Conservation (phyloP, 2,797 vertebrate species). For the Sternarchorhynchus goeldii region DNA sequence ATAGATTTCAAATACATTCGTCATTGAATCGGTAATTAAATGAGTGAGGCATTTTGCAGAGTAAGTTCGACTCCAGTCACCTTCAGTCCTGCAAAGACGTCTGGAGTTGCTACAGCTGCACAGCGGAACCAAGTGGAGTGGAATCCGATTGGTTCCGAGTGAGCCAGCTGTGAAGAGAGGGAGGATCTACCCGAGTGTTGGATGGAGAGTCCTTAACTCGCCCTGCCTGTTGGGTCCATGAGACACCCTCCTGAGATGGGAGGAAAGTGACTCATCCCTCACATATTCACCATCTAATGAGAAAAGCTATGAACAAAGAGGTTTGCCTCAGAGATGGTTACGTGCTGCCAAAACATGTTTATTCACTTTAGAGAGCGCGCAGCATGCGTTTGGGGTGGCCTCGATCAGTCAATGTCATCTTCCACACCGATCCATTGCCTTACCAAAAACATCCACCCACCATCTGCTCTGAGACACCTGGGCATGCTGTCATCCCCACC, state of each 20-base stretch:
- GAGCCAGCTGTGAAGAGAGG: not conserved
- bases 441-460: not conserved
- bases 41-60: not conserved
- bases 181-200: not conserved
- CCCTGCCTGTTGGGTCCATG: not conserved
- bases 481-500: not conserved
- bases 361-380: too few species aligned
- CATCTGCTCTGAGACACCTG: not conserved
- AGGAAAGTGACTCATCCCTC: too few species aligned
- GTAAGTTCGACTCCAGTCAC: not conserved
- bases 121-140: not conserved
- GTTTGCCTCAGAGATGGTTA: too few species aligned
- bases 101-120: not conserved
- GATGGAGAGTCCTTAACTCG: not conserved
- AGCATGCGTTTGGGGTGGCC: too few species aligned
- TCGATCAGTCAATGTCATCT: conserved; percentile 5
- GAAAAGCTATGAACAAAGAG: too few species aligned
- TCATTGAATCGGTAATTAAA: not conserved
- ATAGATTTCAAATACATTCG: not conserved
- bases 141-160: not conserved
- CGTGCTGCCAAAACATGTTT: too few species aligned
- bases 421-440: not conserved
- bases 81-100: too few species aligned
- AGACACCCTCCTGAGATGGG: too few species aligned
- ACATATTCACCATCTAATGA: too few species aligned